phyloP scores from a whole-genome alignment of 2,797 vertebrate species.

The Myoxocephalus aenaeus region DNA sequence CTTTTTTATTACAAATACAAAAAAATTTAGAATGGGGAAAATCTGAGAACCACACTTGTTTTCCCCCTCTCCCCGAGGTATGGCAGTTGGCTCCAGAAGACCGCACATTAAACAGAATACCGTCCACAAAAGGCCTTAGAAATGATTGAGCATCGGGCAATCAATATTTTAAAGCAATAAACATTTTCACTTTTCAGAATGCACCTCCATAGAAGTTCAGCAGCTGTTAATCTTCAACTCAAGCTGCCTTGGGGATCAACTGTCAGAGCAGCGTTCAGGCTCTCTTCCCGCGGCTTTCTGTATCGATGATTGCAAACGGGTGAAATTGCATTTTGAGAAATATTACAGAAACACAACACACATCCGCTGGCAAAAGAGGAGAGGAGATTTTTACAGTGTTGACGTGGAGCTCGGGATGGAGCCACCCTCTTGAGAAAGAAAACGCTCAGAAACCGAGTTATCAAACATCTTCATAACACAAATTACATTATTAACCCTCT shows the following conservation, averaged over 20 bases:
- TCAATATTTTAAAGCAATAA: conserved; percentile 59
- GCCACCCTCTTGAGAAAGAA: background rate
- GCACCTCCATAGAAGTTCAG: conserved; percentile 27
- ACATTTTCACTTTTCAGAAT: conserved; percentile 53
- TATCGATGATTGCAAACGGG: conserved; percentile 23
- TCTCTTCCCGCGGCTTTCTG: background rate
- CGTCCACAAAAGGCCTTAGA: conserved; percentile 12
- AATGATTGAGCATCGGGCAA: conserved; percentile 28
- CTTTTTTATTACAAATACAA: background rate
- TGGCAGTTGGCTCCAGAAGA: conserved; percentile 26
- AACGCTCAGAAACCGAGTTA: background rate
- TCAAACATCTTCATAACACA: conserved; percentile 5
- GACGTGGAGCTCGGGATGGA: conserved; percentile 12
- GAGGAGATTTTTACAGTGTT: conserved; percentile 1
- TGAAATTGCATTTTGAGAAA: conserved; percentile 45
- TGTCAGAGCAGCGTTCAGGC: conserved; percentile 29
- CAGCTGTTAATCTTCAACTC: conserved; percentile 47
- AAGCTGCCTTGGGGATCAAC: conserved; percentile 41
- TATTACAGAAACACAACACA: conserved; percentile 25
- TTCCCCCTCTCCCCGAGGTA: background rate
- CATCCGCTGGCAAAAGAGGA: conserved; percentile 5
- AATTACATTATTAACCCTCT: background rate
- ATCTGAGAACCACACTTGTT: background rate
- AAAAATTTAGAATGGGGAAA: background rate
- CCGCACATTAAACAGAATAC: conserved; percentile 34